Percentiles rank a stretch among this genome's conserved stretches.
phyloP scores from a whole-genome alignment of 2,888 invertebrate species.

The Scelioninae gen. 1 region DNA sequence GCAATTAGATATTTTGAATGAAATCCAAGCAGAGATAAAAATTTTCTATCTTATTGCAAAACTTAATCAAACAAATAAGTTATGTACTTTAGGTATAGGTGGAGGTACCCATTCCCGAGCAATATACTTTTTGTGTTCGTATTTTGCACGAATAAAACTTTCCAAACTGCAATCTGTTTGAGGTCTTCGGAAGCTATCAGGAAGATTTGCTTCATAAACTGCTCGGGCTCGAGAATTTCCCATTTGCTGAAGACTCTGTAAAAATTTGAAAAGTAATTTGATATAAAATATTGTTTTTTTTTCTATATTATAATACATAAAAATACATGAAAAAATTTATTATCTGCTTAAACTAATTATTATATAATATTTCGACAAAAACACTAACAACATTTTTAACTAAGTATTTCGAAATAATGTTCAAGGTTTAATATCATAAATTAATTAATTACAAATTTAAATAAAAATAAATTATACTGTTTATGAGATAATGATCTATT shows the following conservation, averaged over 20 bases:
- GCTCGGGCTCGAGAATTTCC: conserved; percentile 98
- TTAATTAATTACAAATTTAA: no score
- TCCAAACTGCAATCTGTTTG: conserved; percentile 97
- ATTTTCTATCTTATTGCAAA: no score
- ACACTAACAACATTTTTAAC: no score
- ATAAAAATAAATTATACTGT: no score
- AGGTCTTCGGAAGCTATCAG: conserved; percentile 97
- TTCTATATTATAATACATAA: background rate
- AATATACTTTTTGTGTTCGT: conserved; percentile 99
- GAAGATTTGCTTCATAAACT: conserved; percentile 98
- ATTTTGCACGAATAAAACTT: conserved; percentile 98
- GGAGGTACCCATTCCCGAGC: conserved; percentile 99
- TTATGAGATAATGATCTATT: no score
- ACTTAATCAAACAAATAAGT: background rate
- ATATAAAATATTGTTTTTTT: background rate
- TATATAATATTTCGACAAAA: no score
- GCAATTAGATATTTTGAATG: no score
- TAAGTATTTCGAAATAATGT: no score
- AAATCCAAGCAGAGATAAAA: no score
- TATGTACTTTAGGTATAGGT: conserved; percentile 90
- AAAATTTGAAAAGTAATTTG: conserved; percentile 19
- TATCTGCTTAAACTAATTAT: no score
- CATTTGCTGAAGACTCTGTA: conserved; percentile 95
- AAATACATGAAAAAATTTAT: no score
- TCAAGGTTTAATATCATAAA: no score